These are phyloP conservation scores for Sebastes taczanowskii DNA, from an alignment of 2,797 vertebrate genomes.

Conservation along the genomic window DNA sequence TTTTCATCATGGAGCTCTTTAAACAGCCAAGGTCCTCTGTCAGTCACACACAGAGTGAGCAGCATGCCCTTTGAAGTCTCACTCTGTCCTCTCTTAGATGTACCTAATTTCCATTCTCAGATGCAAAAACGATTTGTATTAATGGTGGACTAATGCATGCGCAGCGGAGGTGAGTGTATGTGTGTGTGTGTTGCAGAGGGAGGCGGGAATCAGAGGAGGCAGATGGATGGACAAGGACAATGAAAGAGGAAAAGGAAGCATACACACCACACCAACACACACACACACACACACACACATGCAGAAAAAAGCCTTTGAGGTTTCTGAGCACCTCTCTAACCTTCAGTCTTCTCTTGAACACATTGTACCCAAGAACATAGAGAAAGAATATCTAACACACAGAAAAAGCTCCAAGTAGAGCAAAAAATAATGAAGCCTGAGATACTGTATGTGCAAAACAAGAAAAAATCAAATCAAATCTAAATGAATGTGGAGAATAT, in stretches of 20 bases:
- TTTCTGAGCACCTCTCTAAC: slow-evolving; percentile 62
- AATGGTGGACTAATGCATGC: slow-evolving; percentile 78
- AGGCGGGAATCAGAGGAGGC: slow-evolving; percentile 50
- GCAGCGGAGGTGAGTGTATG: slow-evolving; percentile 24
- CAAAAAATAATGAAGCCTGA: background rate
- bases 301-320: slow-evolving; percentile 65
- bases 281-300: background rate
- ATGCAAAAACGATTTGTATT: slow-evolving; percentile 78
- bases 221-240: slow-evolving; percentile 62
- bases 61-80: slow-evolving; percentile 77
- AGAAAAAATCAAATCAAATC: background rate
- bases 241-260: slow-evolving; percentile 53
- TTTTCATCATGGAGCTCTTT: slow-evolving; percentile 77
- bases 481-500: background rate
- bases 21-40: slow-evolving; percentile 71
- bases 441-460: background rate
- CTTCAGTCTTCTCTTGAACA: slow-evolving; percentile 26
- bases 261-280: slow-evolving; percentile 7
- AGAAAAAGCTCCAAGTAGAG: slow-evolving; percentile 1
- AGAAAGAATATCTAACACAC: slow-evolving; percentile 11
- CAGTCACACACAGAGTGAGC: slow-evolving; percentile 65
- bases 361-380: slow-evolving; percentile 45
- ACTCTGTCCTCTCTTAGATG: slow-evolving; percentile 75
- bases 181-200: slow-evolving; percentile 22
- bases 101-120: slow-evolving; percentile 80